Conservation (phyloP, 1,140 invertebrate species). For the Lucilia cuprina region DNA sequence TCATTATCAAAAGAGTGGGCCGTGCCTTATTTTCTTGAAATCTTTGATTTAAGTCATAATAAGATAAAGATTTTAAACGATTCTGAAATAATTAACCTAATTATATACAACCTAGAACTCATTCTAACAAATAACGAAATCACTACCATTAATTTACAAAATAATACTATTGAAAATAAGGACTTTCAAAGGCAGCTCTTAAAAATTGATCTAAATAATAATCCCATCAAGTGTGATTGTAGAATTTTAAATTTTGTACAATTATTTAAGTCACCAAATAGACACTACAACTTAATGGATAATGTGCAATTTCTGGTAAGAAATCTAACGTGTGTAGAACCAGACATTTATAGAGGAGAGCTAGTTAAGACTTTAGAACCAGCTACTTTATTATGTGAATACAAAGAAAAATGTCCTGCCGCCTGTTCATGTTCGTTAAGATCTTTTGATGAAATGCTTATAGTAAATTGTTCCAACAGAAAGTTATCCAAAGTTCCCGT, state of each 20-base stretch:
- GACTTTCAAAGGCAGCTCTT: slow-evolving; percentile 32
- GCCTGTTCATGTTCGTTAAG: slow-evolving; percentile 64
- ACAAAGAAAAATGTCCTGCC: slow-evolving; percentile 63
- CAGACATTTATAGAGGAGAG: slow-evolving; percentile 45
- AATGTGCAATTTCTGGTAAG: slow-evolving; percentile 58
- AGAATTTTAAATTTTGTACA: slow-evolving; percentile 65
- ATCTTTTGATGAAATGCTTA: slow-evolving; percentile 61
- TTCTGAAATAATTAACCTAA: slow-evolving; percentile 58
- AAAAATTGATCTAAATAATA: slow-evolving; percentile 64
- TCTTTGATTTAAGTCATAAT: slow-evolving; percentile 70
- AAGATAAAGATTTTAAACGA: slow-evolving; percentile 53
- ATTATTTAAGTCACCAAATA: slow-evolving; percentile 60
- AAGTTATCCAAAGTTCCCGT: slow-evolving; percentile 58
- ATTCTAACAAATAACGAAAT: slow-evolving; percentile 68
- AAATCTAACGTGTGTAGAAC: slow-evolving; percentile 61
- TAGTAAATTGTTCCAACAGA: slow-evolving; percentile 66
- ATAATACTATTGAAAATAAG: slow-evolving; percentile 38
- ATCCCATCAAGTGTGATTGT: slow-evolving; percentile 76
- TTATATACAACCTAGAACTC: slow-evolving; percentile 50
- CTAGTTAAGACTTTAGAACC: slow-evolving; percentile 52
- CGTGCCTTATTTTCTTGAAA: slow-evolving; percentile 60
- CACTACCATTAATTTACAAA: slow-evolving; percentile 57
- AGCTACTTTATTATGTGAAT: slow-evolving; percentile 58
- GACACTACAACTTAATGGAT: slow-evolving; percentile 36
- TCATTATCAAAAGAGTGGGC: slow-evolving; percentile 69